phyloP scores from a whole-genome alignment of 2,113 vertebrate species.

The Lontra canadensis region DNA sequence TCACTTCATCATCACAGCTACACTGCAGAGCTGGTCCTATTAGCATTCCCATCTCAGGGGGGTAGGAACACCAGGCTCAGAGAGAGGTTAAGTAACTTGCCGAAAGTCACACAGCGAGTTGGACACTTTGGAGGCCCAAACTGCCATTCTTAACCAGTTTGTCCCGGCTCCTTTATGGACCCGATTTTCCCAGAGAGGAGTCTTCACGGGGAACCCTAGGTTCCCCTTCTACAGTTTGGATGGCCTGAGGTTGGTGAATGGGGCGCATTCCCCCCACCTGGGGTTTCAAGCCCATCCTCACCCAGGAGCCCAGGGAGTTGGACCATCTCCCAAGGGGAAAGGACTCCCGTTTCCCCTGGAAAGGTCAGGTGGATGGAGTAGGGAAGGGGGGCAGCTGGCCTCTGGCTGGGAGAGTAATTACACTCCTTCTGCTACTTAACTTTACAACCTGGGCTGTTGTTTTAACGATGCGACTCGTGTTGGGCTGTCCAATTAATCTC shows the following conservation, averaged over 20 bases:
- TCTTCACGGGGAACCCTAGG: not conserved
- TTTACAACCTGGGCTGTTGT: slow-evolving; percentile 77
- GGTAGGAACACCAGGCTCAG: not conserved
- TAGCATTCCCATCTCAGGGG: not conserved
- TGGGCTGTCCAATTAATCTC: slow-evolving; percentile 79
- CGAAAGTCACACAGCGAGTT: not conserved
- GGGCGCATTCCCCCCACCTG: not conserved
- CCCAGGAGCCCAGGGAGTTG: not conserved
- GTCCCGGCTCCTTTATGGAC: not conserved
- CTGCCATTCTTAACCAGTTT: not conserved
- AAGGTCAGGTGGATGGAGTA: not conserved
- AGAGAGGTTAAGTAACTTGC: not conserved
- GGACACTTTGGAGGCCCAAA: not conserved
- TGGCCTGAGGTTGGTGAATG: not conserved
- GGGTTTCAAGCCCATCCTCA: not conserved
- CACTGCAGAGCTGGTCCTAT: not conserved
- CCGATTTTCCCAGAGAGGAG: not conserved
- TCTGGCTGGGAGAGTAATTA: slow-evolving; percentile 70
- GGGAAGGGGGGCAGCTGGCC: slow-evolving; percentile 15
- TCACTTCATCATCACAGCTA: slow-evolving; percentile 34
- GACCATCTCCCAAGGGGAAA: not conserved
- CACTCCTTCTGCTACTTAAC: slow-evolving; percentile 68
- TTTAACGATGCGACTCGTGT: slow-evolving; percentile 72
- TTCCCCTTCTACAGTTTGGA: not conserved
- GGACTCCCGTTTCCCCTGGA: not conserved